phyloP scores from a whole-genome alignment of 2,797 vertebrate species.

The Halcyon chelicuti region DNA sequence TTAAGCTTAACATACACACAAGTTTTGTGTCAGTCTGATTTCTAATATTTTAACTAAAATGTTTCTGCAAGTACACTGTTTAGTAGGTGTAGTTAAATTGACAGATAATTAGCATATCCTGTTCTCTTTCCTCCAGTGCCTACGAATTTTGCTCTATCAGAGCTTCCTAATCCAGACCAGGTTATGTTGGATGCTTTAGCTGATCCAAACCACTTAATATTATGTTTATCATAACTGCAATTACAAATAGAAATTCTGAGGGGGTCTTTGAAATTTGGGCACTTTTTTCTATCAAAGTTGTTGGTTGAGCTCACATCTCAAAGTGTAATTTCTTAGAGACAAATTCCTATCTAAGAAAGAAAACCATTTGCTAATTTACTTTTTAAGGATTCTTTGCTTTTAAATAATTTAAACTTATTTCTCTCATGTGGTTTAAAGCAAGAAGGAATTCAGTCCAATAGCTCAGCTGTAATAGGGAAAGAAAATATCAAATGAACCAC shows the following conservation, averaged over 20 bases:
- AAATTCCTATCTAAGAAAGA: background rate
- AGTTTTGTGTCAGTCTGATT: background rate
- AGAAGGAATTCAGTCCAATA: background rate
- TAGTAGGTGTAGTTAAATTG: background rate
- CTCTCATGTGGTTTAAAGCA: background rate
- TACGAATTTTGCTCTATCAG: background rate
- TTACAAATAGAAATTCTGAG: background rate
- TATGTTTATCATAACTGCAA: background rate
- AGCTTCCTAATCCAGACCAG: background rate
- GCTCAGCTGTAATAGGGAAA: background rate
- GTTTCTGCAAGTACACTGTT: background rate
- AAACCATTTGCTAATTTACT: background rate
- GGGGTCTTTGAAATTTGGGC: background rate
- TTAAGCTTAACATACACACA: background rate
- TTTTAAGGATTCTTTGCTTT: background rate
- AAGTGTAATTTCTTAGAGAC: background rate
- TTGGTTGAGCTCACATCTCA: background rate
- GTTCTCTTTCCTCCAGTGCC: background rate
- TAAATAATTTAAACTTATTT: background rate
- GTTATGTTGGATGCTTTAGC: background rate
- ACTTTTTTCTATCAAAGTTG: background rate
- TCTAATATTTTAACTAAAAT: background rate
- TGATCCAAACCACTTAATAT: background rate
- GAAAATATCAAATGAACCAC: conserved; percentile 6
- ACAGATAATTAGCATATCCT: background rate